phyloP scores from a whole-genome alignment of 1,140 invertebrate species.

The Nylanderia fulva region DNA sequence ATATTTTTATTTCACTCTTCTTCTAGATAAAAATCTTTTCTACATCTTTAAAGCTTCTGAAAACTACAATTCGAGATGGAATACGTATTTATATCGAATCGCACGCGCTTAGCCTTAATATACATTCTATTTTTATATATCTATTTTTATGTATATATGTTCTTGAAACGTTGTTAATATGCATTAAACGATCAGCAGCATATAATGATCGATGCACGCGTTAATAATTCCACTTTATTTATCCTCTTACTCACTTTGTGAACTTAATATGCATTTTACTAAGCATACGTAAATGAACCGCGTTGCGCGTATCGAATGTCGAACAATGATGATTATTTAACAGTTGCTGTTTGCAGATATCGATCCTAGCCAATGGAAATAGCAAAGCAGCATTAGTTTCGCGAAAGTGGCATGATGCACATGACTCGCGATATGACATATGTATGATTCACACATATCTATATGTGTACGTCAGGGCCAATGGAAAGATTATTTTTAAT shows the following conservation, averaged over 20 bases:
- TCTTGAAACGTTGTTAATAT: constrained; percentile 2
- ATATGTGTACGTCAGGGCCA: background rate
- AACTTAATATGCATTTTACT: constrained; percentile 36
- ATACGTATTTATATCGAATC: background rate
- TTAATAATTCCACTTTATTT: constrained; percentile 43
- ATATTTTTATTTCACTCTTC: background rate
- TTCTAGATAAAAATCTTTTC: background rate
- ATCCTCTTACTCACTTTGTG: background rate
- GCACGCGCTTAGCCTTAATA: background rate
- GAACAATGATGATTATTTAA: constrained; percentile 55
- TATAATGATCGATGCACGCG: background rate
- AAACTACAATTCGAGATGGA: background rate
- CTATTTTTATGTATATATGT: background rate
- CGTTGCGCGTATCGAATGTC: constrained; percentile 23
- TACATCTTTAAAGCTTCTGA: background rate
- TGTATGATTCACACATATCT: constrained; percentile 43
- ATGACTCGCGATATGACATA: background rate
- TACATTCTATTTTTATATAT: background rate
- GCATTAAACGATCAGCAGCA: background rate
- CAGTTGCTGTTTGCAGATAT: constrained; percentile 28
- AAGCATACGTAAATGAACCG: background rate
- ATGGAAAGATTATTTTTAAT: constrained; percentile 27
- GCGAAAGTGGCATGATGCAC: constrained; percentile 41
- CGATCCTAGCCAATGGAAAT: constrained; percentile 5
- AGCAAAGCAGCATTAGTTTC: background rate